phyloP scores from a whole-genome alignment of 2,797 vertebrate species.

The Leucoraja ocellata region DNA sequence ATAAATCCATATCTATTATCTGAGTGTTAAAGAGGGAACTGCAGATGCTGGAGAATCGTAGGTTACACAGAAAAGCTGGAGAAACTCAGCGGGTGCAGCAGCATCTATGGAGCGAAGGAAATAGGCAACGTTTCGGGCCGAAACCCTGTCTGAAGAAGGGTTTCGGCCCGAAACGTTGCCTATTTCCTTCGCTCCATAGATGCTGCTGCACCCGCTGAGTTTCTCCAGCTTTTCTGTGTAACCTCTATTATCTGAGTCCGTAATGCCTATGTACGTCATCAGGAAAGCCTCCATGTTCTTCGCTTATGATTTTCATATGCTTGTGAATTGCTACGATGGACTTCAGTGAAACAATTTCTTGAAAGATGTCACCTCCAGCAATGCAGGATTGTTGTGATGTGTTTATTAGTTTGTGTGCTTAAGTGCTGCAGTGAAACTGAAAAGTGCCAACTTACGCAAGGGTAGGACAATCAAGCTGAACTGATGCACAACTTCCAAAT shows the following conservation, averaged over 20 bases:
- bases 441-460: background rate
- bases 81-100: too few species aligned
- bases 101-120: too few species aligned
- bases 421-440: background rate
- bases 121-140: too few species aligned
- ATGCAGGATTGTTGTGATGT: background rate
- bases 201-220: too few species aligned
- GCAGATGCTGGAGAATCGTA: too few species aligned
- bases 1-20: background rate
- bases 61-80: too few species aligned
- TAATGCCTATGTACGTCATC: background rate
- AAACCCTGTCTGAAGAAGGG: too few species aligned
- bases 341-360: background rate
- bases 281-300: background rate
- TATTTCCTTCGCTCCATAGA: too few species aligned
- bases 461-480: background rate
- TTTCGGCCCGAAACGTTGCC: too few species aligned
- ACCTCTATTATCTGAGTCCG: background rate
- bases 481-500: background rate
- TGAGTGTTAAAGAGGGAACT: too few species aligned
- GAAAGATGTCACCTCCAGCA: background rate
- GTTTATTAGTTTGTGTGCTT: background rate
- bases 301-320: background rate
- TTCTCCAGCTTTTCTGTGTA: too few species aligned
- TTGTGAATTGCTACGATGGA: background rate